Conservation (phyloP, 2,113 vertebrate species). For the Orycteropus afer region DNA sequence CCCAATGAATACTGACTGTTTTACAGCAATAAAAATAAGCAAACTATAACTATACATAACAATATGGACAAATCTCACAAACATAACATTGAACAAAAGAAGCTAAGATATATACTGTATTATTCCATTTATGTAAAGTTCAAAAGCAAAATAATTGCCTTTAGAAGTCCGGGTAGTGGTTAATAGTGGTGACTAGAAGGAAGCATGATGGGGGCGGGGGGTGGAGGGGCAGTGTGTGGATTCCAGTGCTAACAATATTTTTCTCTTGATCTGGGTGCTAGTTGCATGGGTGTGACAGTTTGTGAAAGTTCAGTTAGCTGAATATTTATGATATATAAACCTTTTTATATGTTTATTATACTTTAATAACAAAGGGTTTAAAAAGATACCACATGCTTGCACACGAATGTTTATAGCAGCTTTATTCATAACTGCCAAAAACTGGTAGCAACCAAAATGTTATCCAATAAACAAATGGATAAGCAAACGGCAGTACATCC, state of each 20-base stretch:
- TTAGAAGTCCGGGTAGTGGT: background rate
- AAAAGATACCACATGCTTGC: background rate
- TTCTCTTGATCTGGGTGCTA: background rate
- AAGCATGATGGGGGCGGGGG: background rate
- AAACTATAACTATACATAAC: background rate
- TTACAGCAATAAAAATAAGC: background rate
- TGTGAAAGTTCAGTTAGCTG: background rate
- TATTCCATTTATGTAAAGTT: background rate
- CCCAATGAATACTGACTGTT: background rate
- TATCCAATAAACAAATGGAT: background rate
- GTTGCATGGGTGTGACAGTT: background rate
- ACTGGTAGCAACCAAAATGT: background rate
- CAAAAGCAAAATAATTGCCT: background rate
- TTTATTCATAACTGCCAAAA: background rate
- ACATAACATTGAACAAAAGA: background rate
- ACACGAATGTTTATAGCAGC: background rate
- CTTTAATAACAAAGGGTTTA: background rate
- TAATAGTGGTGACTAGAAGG: background rate
- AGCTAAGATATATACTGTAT: background rate
- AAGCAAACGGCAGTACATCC: background rate
- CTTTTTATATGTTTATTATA: background rate
- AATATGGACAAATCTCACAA: background rate
- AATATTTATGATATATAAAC: background rate
- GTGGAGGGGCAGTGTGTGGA: no score
- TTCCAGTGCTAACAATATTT: background rate